Conservation (phyloP, 2,888 invertebrate genomes). For the Leptothorax acervorum region DNA sequence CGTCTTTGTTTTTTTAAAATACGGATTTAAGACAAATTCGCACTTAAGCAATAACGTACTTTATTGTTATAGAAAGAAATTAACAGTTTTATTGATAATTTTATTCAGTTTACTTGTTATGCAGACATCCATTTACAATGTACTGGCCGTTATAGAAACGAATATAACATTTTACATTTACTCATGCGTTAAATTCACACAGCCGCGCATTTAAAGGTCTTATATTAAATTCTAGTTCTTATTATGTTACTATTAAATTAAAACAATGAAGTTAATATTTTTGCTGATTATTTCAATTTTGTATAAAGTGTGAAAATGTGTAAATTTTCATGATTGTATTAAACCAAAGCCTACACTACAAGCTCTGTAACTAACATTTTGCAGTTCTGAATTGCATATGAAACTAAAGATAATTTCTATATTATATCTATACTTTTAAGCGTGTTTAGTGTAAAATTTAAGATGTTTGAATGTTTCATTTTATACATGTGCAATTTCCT, state of each 20-base stretch:
- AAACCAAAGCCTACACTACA: background rate
- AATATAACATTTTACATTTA: background rate
- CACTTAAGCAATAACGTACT: background rate
- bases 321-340: background rate
- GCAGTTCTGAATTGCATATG: background rate
- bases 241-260: background rate
- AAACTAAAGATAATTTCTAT: constrained; percentile 4
- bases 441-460: background rate
- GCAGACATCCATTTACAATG: background rate
- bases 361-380: background rate
- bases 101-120: background rate
- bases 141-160: background rate
- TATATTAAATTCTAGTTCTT: background rate
- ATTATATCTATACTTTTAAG: background rate
- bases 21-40: background rate
- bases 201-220: background rate
- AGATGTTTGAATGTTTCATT: background rate
- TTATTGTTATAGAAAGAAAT: background rate
- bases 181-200: background rate
- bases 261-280: background rate
- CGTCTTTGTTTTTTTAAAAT: background rate
- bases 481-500: background rate
- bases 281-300: background rate
- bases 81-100: background rate
- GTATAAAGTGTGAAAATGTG: background rate